Base-by-base conservation (phyloP, 2,113 vertebrate genomes). In the Nyctibius bracteatus region DNA sequence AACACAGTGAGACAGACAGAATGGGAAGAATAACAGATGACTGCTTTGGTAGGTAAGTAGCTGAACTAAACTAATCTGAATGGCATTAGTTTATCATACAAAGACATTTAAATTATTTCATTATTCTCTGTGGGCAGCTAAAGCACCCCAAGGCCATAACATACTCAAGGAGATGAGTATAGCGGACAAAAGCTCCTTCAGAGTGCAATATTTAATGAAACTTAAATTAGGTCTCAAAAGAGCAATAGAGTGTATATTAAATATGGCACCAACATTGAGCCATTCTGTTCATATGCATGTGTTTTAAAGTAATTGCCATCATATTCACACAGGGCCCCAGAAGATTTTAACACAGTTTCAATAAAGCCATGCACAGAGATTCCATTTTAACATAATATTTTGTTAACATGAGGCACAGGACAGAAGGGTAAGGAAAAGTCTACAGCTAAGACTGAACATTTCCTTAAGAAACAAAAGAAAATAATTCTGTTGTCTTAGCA, bases 171-270 rank as follows among this genome's bases (percentile, higher is more conserved):
- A 91, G 88, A 95, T 47, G 62, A 92, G 47, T 30, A 63, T 4
- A 81, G 47, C 7, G 2, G 73, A 91, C 92, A 96, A 95, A 95
- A 41, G 35, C 47, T 95, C 39, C 70, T 94, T 96, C 79, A 81
- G 49, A 94, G 33, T 61, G 70, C 52, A 96, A 52, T 95, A 92
- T 85, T 92, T 94, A 94, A 92, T 93, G 86, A 94, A 97, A 96
- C 79, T 90, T 95, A 91, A 96, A 96, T 97, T 94, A 93, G 86
- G 82, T 94, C 96, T 96, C 95, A 58, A 35, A 87, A 89, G 79
- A 97, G 63, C 71, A 94, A 71, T 63, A 97, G n/a, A 79, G 37
- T 73, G 30, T 71, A 27, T 85, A 92, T 81, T 77, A 97, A 96
- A 95, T 82, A 94, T 25, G 41, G 55, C 86, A 95, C 51, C 5